Conservation (phyloP, 2,888 invertebrate species). For the Bembecia ichneumoniformis region DNA sequence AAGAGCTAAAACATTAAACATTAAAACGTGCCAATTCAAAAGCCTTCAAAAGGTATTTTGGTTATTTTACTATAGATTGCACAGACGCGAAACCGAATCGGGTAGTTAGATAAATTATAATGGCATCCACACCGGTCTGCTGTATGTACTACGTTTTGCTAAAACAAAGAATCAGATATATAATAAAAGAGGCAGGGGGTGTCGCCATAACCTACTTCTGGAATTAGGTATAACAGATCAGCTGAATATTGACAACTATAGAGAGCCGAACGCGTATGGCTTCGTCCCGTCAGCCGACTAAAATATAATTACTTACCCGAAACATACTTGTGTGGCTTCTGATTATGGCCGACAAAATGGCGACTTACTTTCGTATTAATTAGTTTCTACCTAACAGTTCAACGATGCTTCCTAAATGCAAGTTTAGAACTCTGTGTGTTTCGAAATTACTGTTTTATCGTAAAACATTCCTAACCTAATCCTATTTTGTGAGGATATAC, state of each 20-base stretch:
- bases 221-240: constrained; percentile 4
- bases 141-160: constrained; percentile 48
- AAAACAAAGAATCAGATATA: constrained; percentile 69
- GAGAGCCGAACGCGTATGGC: constrained; percentile 22
- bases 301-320: constrained; percentile 31
- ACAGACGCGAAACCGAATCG: background rate
- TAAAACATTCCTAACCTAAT: too few relatives aligned
- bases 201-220: constrained; percentile 36
- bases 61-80: background rate
- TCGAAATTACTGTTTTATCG: too few relatives aligned
- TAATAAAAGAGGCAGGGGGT: constrained; percentile 63
- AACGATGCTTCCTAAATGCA: too few relatives aligned
- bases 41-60: too few relatives aligned
- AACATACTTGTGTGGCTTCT: constrained; percentile 50
- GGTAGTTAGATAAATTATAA: too few relatives aligned
- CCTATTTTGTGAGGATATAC: too few relatives aligned
- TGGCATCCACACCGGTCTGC: constrained; percentile 44
- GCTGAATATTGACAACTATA: constrained; percentile 8
- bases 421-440: too few relatives aligned
- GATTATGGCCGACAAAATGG: constrained; percentile 27
- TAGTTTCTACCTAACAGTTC: background rate
- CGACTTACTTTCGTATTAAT: background rate
- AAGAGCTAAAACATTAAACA: too few relatives aligned
- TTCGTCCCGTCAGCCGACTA: constrained; percentile 42
- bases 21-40: too few relatives aligned